phyloP scores from a whole-genome alignment of 2,113 vertebrate genomes.

The Xiphophorus maculatus region DNA sequence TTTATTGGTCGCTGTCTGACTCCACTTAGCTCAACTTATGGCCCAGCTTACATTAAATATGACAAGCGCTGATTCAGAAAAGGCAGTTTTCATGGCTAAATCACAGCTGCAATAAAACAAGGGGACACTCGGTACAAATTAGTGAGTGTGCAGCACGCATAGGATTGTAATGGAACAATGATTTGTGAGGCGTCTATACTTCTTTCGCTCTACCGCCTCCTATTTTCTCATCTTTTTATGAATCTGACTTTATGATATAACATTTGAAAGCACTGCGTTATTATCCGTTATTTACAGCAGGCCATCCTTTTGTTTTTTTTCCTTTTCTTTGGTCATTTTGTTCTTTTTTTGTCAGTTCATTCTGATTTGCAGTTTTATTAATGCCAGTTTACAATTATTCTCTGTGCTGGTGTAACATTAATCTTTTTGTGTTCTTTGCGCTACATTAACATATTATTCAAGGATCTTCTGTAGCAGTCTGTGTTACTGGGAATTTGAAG shows the following conservation, averaged over 20 bases:
- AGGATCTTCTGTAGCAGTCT: no score
- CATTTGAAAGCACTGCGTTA: background rate
- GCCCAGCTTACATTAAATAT: slow-evolving; percentile 63
- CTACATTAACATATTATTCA: no score
- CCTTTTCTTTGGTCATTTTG: background rate
- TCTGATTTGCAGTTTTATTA: background rate
- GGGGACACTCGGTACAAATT: slow-evolving; percentile 27
- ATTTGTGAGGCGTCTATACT: slow-evolving; percentile 25
- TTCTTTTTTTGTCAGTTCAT: background rate
- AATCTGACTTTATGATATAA: slow-evolving; percentile 17
- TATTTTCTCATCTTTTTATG: slow-evolving; percentile 19
- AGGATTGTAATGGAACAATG: slow-evolving; percentile 45
- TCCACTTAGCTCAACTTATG: slow-evolving; percentile 51
- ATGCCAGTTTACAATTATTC: no score
- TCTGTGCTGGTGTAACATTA: no score
- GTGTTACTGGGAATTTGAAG: no score
- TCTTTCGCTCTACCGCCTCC: background rate
- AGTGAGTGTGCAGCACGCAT: slow-evolving; percentile 41
- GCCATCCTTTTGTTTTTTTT: background rate
- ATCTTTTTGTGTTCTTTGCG: no score
- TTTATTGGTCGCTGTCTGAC: slow-evolving; percentile 49
- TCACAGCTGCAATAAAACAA: slow-evolving; percentile 45
- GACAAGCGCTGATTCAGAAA: slow-evolving; percentile 56
- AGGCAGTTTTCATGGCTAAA: slow-evolving; percentile 37
- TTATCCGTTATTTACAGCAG: background rate